Evolutionary conservation across 2,888 invertebrate genomes (phyloP).

Genomic region (Drosophila paucipuncta): DNA sequence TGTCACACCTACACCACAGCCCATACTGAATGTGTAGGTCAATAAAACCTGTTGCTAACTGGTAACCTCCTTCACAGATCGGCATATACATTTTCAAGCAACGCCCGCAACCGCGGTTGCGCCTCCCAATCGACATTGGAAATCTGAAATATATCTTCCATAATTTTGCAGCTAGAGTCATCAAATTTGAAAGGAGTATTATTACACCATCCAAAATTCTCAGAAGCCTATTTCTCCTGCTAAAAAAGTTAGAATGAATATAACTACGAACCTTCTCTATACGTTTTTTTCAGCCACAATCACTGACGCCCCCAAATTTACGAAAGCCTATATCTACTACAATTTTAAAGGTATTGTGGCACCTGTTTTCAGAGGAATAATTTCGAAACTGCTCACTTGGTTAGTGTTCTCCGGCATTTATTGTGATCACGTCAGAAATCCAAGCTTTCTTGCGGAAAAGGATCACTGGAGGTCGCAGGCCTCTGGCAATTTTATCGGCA

Average conservation of each 20-base stretch:
- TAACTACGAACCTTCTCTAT: too few relatives aligned
- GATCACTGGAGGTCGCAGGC: not conserved
- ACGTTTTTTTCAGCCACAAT: too few relatives aligned
- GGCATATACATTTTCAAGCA: not conserved
- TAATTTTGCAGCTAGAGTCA: not conserved
- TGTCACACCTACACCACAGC: not conserved
- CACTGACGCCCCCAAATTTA: too few relatives aligned
- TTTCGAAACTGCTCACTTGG: not conserved
- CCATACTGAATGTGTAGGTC: not conserved
- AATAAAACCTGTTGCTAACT: not conserved
- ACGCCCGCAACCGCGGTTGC: not conserved
- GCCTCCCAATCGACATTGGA: not conserved
- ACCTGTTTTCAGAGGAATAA: not conserved
- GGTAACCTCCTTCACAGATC: not conserved
- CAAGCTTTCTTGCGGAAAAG: too few relatives aligned
- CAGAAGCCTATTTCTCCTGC: too few relatives aligned
- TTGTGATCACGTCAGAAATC: not conserved
- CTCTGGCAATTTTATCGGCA: not conserved
- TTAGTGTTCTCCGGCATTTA: not conserved
- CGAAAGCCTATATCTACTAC: too few relatives aligned
- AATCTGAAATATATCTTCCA: not conserved
- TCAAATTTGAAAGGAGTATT: not conserved
- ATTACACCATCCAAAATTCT: too few relatives aligned
- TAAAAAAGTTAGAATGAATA: too few relatives aligned
- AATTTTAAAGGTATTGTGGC: too few relatives aligned